Evolutionary conservation across 92 coral and sea anemone species (phyloP).

Genomic region (Epizoanthus fatuus): DNA sequence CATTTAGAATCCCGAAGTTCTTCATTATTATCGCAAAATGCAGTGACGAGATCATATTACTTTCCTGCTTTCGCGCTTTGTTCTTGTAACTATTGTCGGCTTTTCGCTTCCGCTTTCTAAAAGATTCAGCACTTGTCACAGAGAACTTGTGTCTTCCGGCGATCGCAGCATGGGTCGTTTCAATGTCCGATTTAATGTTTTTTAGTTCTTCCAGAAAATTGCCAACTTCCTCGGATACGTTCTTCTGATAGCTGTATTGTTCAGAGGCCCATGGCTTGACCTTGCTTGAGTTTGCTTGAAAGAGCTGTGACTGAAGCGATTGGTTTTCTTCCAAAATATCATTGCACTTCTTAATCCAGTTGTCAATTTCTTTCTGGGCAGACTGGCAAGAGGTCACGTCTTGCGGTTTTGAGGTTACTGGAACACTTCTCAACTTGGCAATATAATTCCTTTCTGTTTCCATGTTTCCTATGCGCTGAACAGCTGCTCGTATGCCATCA

Average conservation of each 20-base stretch:
- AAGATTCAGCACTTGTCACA: neutral
- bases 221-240: neutral
- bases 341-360: neutral
- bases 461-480: slow-evolving; percentile 18
- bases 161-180: neutral
- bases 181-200: neutral
- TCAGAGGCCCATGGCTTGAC: neutral
- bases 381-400: slow-evolving; percentile 35
- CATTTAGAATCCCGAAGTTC: neutral
- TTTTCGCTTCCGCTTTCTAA: neutral
- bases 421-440: slow-evolving; percentile 19
- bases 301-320: neutral
- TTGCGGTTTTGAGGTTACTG: slow-evolving; percentile 31
- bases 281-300: neutral
- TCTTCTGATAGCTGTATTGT: neutral
- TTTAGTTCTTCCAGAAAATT: neutral
- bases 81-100: neutral
- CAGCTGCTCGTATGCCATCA: slow-evolving; percentile 38
- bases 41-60: neutral
- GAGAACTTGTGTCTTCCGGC: neutral
- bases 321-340: neutral
- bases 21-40: neutral
- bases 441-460: slow-evolving; percentile 34
- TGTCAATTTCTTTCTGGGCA: slow-evolving; percentile 28
- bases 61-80: neutral